These are phyloP conservation scores for Chitala chitala DNA, from an alignment of 2,113 vertebrate species.

Conservation along the genomic window DNA sequence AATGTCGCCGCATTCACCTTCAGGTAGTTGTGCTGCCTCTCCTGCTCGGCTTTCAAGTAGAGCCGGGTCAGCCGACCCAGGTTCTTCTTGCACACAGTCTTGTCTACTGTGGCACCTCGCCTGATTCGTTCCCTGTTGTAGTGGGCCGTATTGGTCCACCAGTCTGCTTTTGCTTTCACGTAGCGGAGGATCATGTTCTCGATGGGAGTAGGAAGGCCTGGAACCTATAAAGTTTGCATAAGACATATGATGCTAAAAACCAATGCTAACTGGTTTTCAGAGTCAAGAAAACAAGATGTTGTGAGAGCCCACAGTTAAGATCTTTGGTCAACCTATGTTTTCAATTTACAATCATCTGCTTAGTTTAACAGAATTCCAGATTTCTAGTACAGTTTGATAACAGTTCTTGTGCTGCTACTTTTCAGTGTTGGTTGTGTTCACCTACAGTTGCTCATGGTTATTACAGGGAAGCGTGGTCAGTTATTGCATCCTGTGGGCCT, in stretches of 20 bases:
- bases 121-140: slow-evolving; percentile 97
- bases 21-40: slow-evolving; percentile 96
- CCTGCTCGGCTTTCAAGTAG: slow-evolving; percentile 96
- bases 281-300: too few relatives aligned
- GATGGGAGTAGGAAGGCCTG: slow-evolving; percentile 93
- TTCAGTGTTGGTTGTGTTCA: too few relatives aligned
- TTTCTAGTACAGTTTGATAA: too few relatives aligned
- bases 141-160: slow-evolving; percentile 99
- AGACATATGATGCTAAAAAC: too few relatives aligned
- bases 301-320: too few relatives aligned
- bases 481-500: not conserved
- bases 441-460: too few relatives aligned
- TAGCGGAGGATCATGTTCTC: slow-evolving; percentile 99
- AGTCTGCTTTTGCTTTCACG: slow-evolving; percentile 97
- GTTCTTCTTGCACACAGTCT: slow-evolving; percentile 98
- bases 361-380: too few relatives aligned
- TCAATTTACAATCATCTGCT: too few relatives aligned
- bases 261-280: too few relatives aligned
- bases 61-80: slow-evolving; percentile 90
- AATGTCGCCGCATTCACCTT: slow-evolving; percentile 64
- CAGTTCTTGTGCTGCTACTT: too few relatives aligned
- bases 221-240: slow-evolving; percentile 66
- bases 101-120: slow-evolving; percentile 96
- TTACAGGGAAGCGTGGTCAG: not conserved
- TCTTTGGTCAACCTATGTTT: too few relatives aligned